Base-by-base conservation (phyloP, 2,113 vertebrate genomes). In the Hemiprocne comata region DNA sequence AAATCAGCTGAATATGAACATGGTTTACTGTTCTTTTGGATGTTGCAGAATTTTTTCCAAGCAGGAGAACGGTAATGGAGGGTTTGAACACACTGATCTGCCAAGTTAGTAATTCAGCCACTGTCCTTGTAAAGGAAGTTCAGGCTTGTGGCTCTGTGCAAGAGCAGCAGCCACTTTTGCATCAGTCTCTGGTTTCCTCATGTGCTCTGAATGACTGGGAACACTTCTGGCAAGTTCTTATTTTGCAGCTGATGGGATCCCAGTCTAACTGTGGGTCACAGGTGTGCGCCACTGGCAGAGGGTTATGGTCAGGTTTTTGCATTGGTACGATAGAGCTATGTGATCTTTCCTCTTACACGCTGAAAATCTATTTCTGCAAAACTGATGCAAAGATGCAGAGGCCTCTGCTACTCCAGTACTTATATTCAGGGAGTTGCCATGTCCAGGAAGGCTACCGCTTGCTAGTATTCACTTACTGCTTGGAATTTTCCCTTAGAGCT, bases 81-180 rank as follows among this genome's bases (percentile, higher is more conserved):
- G 70, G 25, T 85, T 90, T 54, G 17, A 78, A 78, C 44, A 53
- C 10, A 5, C 21, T 71, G 23, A 19, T 17, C 44, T 91, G 48
- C 73, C 23, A 36, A 71, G 44, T 87, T 83, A 87, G 71, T 79
- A 34, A 72, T 93, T 91, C 58, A 66, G 50, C 38, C 33, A 8
- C 46, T 90, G 26, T 38, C 34, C 71, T 77, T 48, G 19, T 67
- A 83, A 90, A 88, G 60, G 26, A 60, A 91, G 60, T 80, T 89
- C 26, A 85, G 62, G 24, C 82, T 83, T 82, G 25, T 38, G 53
- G 31, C 40, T 73, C 71, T 83, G 0, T 70, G 78, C 55, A 66
- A 79, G 65, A 91, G 67, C 54, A 90, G 31, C 58, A 90, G 42
- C 67, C 85, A 66, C 67, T 85, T 91, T 91, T 75, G 75, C 87